Evolutionary conservation across 2,113 vertebrate genomes (phyloP).

Genomic region (Gallinago jamesoni): DNA sequence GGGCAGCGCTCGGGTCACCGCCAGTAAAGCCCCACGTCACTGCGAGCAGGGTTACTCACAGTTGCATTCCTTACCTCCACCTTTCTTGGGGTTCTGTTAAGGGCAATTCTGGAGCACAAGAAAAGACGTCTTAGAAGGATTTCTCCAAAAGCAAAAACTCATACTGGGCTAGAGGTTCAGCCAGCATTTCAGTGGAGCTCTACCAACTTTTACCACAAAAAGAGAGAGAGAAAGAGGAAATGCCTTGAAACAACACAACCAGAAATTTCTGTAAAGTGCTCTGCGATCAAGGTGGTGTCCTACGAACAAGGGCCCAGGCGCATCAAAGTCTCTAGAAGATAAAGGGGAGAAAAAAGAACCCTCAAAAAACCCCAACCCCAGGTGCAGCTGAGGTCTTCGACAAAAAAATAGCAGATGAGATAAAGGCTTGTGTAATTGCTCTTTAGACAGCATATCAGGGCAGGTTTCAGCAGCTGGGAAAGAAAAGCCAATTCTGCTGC

Average conservation of each 20-base stretch:
- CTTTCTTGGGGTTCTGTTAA: neutral
- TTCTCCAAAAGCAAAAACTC: neutral
- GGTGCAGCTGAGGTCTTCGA: neutral
- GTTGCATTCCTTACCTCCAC: neutral
- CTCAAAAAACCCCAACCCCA: neutral
- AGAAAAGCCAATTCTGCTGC: neutral
- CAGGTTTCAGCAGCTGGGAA: neutral
- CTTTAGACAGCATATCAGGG: neutral
- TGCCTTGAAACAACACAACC: neutral
- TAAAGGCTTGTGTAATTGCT: neutral
- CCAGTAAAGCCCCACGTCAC: neutral
- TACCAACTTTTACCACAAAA: neutral
- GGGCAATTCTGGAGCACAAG: neutral
- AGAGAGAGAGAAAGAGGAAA: neutral
- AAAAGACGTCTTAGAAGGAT: neutral
- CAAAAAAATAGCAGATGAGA: neutral
- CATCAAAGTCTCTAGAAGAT: neutral
- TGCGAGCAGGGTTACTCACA: neutral
- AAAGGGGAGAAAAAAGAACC: neutral
- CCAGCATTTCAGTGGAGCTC: neutral
- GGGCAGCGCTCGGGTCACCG: neutral
- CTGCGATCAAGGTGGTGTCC: neutral
- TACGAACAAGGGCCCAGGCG: neutral
- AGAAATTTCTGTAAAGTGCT: neutral
- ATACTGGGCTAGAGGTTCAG: neutral